A percentile compares a stretch with the other conserved stretches of the same genome.
Evolutionary conservation across 2,888 invertebrate species (phyloP).

Genomic region (Notodonta ziczac): DNA sequence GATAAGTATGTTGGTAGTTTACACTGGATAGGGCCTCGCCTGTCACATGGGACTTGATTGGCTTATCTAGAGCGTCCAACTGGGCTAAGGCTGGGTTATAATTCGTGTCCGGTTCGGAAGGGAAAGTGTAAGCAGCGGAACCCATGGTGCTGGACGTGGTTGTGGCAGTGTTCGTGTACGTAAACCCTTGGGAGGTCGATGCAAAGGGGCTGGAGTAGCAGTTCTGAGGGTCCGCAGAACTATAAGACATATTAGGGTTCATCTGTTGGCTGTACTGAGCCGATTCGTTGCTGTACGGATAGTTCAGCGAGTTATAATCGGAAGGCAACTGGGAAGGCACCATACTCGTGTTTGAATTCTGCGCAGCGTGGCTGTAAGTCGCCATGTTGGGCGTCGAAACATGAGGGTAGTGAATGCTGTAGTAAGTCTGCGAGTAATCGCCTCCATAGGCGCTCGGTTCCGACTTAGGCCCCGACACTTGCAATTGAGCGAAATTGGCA

Average conservation of each 20-base stretch:
- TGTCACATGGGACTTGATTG: slow-evolving; percentile 75
- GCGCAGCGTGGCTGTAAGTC: slow-evolving; percentile 64
- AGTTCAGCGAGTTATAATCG: slow-evolving; percentile 58
- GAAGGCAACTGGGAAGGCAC: slow-evolving; percentile 57
- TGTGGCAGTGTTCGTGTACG: slow-evolving; percentile 53
- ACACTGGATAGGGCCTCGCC: slow-evolving; percentile 64
- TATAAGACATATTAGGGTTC: slow-evolving; percentile 37
- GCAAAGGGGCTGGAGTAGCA: slow-evolving; percentile 53
- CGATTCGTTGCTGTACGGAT: slow-evolving; percentile 50
- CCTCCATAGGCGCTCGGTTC: slow-evolving; percentile 47
- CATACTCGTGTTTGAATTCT: slow-evolving; percentile 57
- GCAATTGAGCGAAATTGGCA: slow-evolving; percentile 70
- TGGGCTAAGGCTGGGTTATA: slow-evolving; percentile 55
- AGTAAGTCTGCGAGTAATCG: slow-evolving; percentile 71
- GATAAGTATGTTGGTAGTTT: slow-evolving; percentile 42
- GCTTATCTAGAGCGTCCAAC: slow-evolving; percentile 67
- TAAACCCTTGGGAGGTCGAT: slow-evolving; percentile 57
- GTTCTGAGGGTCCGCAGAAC: slow-evolving; percentile 51
- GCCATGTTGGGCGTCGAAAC: slow-evolving; percentile 58
- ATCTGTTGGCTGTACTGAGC: slow-evolving; percentile 40
- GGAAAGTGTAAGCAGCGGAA: slow-evolving; percentile 42
- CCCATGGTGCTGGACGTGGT: slow-evolving; percentile 37
- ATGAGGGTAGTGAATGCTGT: slow-evolving; percentile 68
- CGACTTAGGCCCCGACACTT: slow-evolving; percentile 56
- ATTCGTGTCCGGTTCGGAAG: slow-evolving; percentile 32